Conservation (phyloP, 1,140 invertebrate genomes). For the Orussus abietinus region DNA sequence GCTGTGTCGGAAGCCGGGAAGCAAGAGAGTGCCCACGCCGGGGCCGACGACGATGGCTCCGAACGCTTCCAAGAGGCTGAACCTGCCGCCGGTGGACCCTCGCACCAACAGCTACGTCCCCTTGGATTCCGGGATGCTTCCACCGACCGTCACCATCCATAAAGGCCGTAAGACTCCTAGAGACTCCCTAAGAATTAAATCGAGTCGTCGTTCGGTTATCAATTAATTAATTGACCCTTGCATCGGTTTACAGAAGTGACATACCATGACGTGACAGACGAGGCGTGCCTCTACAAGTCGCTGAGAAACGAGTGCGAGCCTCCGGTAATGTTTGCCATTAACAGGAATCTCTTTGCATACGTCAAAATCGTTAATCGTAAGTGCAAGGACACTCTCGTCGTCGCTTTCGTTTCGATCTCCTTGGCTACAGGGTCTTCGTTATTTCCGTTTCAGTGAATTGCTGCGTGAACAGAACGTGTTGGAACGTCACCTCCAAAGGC, state of each 20-base stretch:
- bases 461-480: conserved; percentile 75
- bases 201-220: too few relatives aligned
- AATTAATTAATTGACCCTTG: too few relatives aligned
- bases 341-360: conserved; percentile 72
- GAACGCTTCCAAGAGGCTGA: conserved; percentile 38
- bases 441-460: conserved; percentile 68
- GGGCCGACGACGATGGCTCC: conserved; percentile 34
- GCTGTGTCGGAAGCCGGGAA: conserved; percentile 35
- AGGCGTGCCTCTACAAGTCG: conserved; percentile 50
- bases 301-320: conserved; percentile 57
- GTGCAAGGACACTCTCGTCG: too few relatives aligned
- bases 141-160: conserved; percentile 56
- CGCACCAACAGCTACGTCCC: conserved; percentile 60
- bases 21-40: conserved; percentile 41
- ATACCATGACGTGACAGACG: conserved; percentile 58
- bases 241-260: conserved; percentile 56
- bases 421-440: too few relatives aligned
- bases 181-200: too few relatives aligned
- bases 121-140: conserved; percentile 51
- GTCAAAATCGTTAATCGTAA: conserved; percentile 76
- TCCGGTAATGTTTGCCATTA: conserved; percentile 73
- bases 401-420: conserved; percentile 5
- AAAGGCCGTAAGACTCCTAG: conserved; percentile 59
- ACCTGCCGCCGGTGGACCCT: conserved; percentile 51
- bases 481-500: conserved; percentile 78